A percentile compares a stretch with the other conserved stretches of the same genome.
Conservation (phyloP, 2,113 vertebrate genomes). For the Gila orcuttii region DNA sequence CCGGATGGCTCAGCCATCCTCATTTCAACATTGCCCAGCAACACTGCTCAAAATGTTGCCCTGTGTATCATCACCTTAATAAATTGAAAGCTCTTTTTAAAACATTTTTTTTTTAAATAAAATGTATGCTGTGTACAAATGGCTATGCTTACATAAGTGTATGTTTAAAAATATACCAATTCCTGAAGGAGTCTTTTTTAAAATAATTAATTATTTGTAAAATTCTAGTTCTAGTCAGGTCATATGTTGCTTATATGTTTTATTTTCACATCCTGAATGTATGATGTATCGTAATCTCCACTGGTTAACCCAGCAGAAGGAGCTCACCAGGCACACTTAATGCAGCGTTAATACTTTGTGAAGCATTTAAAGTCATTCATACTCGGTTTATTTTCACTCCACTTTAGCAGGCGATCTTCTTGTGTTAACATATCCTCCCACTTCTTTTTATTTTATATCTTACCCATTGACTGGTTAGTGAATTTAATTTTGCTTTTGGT, state of each 20-base stretch:
- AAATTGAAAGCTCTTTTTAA: too few relatives aligned
- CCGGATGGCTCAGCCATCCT: too few relatives aligned
- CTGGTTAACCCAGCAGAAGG: not conserved
- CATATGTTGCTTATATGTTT: not conserved
- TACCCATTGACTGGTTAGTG: conserved; percentile 20
- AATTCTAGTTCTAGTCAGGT: not conserved
- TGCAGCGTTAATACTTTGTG: not conserved
- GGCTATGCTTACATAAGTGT: too few relatives aligned
- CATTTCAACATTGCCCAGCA: too few relatives aligned
- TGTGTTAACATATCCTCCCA: conserved; percentile 5
- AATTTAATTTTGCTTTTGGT: conserved; percentile 8
- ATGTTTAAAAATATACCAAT: not conserved
- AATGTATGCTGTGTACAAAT: too few relatives aligned
- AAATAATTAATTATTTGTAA: not conserved
- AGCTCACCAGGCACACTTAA: not conserved
- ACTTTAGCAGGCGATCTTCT: not conserved
- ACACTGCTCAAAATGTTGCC: too few relatives aligned
- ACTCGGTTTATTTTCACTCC: not conserved
- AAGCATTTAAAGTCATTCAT: not conserved
- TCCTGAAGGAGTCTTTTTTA: not conserved
- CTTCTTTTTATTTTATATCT: not conserved
- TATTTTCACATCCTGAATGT: not conserved
- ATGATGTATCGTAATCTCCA: not conserved
- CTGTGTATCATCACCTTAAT: too few relatives aligned
- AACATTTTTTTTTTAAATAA: too few relatives aligned